A percentile compares a stretch with the other conserved stretches of the same genome.
Conservation (phyloP, 2,797 vertebrate genomes). For the Acanthurus leucopareius region DNA sequence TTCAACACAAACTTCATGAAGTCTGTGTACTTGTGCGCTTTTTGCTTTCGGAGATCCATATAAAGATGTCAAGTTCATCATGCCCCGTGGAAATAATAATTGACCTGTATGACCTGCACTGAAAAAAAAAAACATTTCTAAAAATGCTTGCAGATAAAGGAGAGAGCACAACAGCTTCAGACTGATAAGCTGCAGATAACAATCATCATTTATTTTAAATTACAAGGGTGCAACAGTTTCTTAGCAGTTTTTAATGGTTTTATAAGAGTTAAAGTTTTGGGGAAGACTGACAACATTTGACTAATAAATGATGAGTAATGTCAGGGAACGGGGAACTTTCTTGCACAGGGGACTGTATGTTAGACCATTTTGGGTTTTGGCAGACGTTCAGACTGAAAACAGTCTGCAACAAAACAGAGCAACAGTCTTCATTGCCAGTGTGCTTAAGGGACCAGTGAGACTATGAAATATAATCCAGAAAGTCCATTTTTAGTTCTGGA, state of each 20-base stretch:
- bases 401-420: background rate
- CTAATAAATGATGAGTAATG: background rate
- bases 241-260: background rate
- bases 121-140: background rate
- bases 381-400: background rate
- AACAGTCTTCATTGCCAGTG: background rate
- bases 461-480: background rate
- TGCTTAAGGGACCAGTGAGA: background rate
- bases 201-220: background rate
- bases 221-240: background rate
- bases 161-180: background rate
- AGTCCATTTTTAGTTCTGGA: background rate
- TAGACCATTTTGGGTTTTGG: background rate
- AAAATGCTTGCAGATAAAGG: slow-evolving; percentile 1
- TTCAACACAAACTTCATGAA: background rate
- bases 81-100: slow-evolving; percentile 1
- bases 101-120: background rate
- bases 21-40: too few species aligned
- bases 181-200: background rate
- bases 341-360: background rate
- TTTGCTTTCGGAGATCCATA: background rate
- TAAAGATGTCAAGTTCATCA: background rate
- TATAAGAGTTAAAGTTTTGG: background rate
- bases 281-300: background rate
- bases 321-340: background rate